These are phyloP conservation scores for Nycteola revayana DNA, from an alignment of 2,888 invertebrate genomes.

Conservation along the genomic window DNA sequence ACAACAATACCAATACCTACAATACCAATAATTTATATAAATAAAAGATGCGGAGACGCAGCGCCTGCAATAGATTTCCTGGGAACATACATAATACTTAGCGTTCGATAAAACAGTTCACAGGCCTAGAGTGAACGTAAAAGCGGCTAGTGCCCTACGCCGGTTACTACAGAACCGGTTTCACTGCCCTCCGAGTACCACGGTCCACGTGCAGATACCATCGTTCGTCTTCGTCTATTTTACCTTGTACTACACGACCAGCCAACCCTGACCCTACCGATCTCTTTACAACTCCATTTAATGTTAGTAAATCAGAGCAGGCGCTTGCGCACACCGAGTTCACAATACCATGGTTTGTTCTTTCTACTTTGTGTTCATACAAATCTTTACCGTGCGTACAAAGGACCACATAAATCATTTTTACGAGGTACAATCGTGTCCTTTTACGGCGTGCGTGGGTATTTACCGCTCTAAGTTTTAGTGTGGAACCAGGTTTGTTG, in stretches of 20 bases:
- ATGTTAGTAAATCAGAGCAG: conserved; percentile 22
- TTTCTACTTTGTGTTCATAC: conserved; percentile 39
- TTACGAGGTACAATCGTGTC: conserved; percentile 47
- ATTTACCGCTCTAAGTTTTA: conserved; percentile 22
- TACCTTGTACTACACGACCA: conserved; percentile 41
- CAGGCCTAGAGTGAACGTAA: conserved; percentile 41
- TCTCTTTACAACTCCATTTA: conserved; percentile 25
- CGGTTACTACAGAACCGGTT: conserved; percentile 71
- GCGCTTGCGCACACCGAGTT: conserved; percentile 17
- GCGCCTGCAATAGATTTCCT: conserved; percentile 6
- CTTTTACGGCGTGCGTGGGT: conserved; percentile 26
- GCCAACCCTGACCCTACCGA: conserved; percentile 30
- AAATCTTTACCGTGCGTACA: conserved; percentile 44
- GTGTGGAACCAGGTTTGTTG: too few relatives aligned
- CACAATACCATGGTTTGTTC: conserved; percentile 29
- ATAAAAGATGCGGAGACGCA: background rate
- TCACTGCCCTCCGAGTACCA: conserved; percentile 43
- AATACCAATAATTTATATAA: too few relatives aligned
- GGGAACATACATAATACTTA: conserved; percentile 27
- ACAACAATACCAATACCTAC: too few relatives aligned
- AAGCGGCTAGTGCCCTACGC: conserved; percentile 62
- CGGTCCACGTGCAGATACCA: conserved; percentile 66
- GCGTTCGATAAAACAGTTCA: conserved; percentile 45
- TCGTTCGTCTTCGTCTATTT: conserved; percentile 75
- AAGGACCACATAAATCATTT: conserved; percentile 58